Conservation (phyloP, 1,140 invertebrate genomes). For the Dinothrombium tinctorium region DNA sequence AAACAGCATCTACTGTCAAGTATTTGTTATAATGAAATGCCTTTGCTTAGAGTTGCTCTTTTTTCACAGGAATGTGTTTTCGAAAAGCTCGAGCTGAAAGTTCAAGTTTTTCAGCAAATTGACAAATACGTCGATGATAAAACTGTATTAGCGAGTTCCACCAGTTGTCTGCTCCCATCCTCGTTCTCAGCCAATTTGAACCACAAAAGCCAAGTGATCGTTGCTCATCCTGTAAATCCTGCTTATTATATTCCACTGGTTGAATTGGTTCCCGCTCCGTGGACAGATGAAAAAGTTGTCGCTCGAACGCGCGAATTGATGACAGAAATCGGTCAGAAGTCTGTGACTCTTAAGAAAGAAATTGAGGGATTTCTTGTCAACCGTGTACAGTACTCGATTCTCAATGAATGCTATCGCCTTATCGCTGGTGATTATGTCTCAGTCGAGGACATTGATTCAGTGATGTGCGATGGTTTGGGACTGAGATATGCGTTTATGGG, state of each 20-base stretch:
- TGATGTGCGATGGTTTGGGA: conserved; percentile 80
- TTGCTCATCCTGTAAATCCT: conserved; percentile 86
- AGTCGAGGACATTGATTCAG: conserved; percentile 69
- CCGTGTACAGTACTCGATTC: conserved; percentile 80
- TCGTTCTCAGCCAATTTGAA: conserved; percentile 48
- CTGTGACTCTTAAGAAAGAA: conserved; percentile 59
- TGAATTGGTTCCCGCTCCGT: conserved; percentile 77
- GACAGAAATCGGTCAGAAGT: conserved; percentile 66
- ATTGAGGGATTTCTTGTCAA: conserved; percentile 78
- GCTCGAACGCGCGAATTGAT: conserved; percentile 44
- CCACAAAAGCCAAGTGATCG: conserved; percentile 43
- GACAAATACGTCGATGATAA: conserved; percentile 40
- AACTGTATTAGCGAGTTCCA: conserved; percentile 50
- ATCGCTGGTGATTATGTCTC: conserved; percentile 56
- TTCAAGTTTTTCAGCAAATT: conserved; percentile 46
- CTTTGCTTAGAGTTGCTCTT: conserved; percentile 22
- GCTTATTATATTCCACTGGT: conserved; percentile 84
- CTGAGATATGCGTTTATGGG: conserved; percentile 85
- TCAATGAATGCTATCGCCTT: conserved; percentile 75
- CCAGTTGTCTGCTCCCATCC: conserved; percentile 67
- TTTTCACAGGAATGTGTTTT: conserved; percentile 78
- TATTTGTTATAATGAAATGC: conserved; percentile 7
- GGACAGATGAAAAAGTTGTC: conserved; percentile 41
- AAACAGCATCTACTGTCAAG: conserved; percentile 10
- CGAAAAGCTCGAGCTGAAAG: conserved; percentile 61